Conservation (phyloP, 2,797 vertebrate genomes). For the Rhabdophis nuchalis region DNA sequence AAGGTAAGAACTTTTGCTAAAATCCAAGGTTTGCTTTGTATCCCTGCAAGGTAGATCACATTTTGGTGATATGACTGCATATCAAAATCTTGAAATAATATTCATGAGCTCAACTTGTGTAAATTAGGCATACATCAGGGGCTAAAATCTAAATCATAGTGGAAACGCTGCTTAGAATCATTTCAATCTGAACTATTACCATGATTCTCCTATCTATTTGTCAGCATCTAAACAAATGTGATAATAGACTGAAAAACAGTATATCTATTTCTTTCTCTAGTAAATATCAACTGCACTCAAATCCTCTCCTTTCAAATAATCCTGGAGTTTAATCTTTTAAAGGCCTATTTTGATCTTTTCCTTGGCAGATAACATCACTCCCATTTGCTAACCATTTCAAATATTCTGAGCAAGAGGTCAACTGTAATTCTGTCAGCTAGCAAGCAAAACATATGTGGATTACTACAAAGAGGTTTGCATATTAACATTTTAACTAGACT, state of each 20-base stretch:
- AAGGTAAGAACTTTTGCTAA: neutral
- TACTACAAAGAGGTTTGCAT: neutral
- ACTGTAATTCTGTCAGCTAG: neutral
- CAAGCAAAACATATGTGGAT: neutral
- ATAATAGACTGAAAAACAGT: slow-evolving; percentile 50
- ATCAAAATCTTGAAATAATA: neutral
- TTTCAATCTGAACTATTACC: slow-evolving; percentile 46
- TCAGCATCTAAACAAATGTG: slow-evolving; percentile 23
- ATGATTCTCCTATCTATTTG: slow-evolving; percentile 52
- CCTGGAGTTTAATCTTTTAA: slow-evolving; percentile 33
- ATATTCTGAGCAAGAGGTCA: neutral
- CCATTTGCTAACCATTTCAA: slow-evolving; percentile 16
- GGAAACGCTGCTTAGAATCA: slow-evolving; percentile 41
- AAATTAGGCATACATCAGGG: neutral
- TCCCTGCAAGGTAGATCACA: neutral
- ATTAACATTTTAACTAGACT: slow-evolving; percentile 11
- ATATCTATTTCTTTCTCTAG: slow-evolving; percentile 58
- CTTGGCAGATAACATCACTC: slow-evolving; percentile 21
- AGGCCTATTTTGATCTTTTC: slow-evolving; percentile 41
- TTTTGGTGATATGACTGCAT: neutral
- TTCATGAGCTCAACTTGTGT: neutral
- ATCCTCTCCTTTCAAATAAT: slow-evolving; percentile 51
- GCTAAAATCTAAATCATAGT: slow-evolving; percentile 51
- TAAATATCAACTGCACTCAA: slow-evolving; percentile 57
- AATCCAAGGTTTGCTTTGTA: neutral